Base-by-base conservation (phyloP, 35 echinoderm and acorn worm species). In the Lytechinus pictus region DNA sequence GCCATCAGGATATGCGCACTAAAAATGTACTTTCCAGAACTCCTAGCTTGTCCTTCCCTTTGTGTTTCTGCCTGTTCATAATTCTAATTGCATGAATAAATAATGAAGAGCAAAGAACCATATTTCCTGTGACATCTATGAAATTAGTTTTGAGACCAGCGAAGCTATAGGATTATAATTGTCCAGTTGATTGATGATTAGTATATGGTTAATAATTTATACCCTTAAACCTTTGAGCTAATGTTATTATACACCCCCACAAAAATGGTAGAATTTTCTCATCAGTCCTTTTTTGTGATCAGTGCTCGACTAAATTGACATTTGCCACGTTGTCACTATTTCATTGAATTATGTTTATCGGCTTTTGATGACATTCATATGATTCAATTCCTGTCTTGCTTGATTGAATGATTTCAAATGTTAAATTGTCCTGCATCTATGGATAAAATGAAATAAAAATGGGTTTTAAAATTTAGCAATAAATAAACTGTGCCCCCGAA, bases 21-120 rank as follows among this genome's bases (percentile, higher is more conserved):
- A 7, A 7, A 24, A 79, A 79, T 79, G 66, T 24, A 79, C 66
- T 24, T 79, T 79, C 66, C 66, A 24, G 66, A 79, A 79, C 66
- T 79, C 16, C n/a, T 24, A 6, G 4, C 66, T 79, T 79, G 16
- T 24, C 21, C 6, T 14, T 79, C 66, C 66, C n/a, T 79, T 79
- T 79, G 66, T 79, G 66, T n/a, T 24, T 24, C 5, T 16, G 66
- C 66, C 16, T n/a, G 66, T 79, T 19, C 66, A 79, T 79, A 79
- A 79, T 79, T 79, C 16, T 79, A 79, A 79, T 79, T 79, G 66
- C 66, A 79, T 79, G 66, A 79, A 79, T 79, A 79, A 79, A 79
- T 79, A 79, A 79, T 79, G 66, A 16, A 58, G 66, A 24, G 21
- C 66, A 24, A 79, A 79, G 21, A 79, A 24, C 19, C 16, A 6